phyloP scores from a whole-genome alignment of 2,113 vertebrate genomes.

The Labeo catla region DNA sequence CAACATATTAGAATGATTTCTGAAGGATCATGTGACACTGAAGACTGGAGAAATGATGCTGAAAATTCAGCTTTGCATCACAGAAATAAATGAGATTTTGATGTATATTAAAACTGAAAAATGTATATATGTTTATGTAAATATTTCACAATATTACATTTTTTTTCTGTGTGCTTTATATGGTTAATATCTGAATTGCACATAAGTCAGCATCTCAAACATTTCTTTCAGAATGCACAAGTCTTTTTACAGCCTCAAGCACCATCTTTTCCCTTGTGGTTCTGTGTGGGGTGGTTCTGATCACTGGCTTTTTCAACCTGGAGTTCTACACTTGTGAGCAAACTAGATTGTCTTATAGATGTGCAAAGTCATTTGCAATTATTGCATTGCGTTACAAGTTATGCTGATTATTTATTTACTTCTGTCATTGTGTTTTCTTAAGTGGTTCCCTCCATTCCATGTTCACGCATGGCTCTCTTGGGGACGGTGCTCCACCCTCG shows the following conservation, averaged over 20 bases:
- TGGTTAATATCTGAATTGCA: neutral
- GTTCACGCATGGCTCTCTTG: slow-evolving; percentile 88
- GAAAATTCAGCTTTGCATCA: no score
- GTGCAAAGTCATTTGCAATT: neutral
- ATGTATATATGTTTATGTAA: no score
- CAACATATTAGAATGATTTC: no score
- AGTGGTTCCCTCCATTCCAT: slow-evolving; percentile 91
- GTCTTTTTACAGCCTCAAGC: slow-evolving; percentile 77
- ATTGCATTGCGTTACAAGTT: neutral
- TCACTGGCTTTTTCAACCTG: slow-evolving; percentile 85
- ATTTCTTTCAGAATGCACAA: slow-evolving; percentile 78
- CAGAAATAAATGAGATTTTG: no score
- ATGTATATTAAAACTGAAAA: no score
- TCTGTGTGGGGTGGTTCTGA: slow-evolving; percentile 79
- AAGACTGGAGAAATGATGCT: no score
- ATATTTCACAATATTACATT: no score
- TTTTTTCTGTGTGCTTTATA: neutral
- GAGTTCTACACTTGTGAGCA: slow-evolving; percentile 89
- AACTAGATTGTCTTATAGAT: neutral
- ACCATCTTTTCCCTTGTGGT: slow-evolving; percentile 84
- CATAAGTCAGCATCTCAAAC: neutral
- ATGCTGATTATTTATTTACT: neutral
- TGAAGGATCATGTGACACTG: no score
- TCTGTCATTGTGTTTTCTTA: slow-evolving; percentile 39
- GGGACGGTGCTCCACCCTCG: slow-evolving; percentile 89